Evolutionary conservation across 2,113 vertebrate species (phyloP), one percentile per base, ranked within the genome.

Genomic region (Pelecanus crispus): DNA sequence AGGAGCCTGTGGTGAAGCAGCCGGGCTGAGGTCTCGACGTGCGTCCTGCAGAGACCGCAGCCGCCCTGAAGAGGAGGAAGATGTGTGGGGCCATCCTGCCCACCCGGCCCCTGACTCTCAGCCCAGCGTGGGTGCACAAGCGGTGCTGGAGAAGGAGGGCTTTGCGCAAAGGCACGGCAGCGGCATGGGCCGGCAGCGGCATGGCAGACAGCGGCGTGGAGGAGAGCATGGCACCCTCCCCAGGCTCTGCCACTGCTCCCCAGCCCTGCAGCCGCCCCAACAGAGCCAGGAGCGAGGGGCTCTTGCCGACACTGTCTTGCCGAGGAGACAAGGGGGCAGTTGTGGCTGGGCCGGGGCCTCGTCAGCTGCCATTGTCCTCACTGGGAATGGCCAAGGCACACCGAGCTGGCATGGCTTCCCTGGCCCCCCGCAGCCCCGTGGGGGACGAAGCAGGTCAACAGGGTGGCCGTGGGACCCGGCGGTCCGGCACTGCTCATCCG

Each of bases 11-110:
- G 78, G 55, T 50, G 3, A 36, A 49, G 26, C 7, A 47, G 13
- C 9, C 1, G 2, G 11, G 19, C 17, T 47, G 53, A 31, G 34
- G 66, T 38, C 5, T 0, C 34, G 44, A 8, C 3, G 0, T 10
- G 31, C 0, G 2, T 31, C 14, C 40, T 38, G 65, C 25, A 47
- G 61, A 31, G 44, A 36, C 5, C 1, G 1, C 34, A 32, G 42
- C 32, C 10, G 2, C 22, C 20, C 7, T 0, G 1, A 25, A 44
- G 59, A 42, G 38, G 11, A 63, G 28, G 26, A 44, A 13, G 47
- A 29, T 6, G 7, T 18, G 7, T 1, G 6, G 11, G 32, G 13
- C 32, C 47, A 22, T 19, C 47, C 31, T 61, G 77, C 26, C 61
- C 6, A 0, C 47, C 40, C 3, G 1, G n/a, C 1, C n/a, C 52